Base-by-base conservation (phyloP, 1,140 invertebrate genomes). In the Chrysoperla carnea region DNA sequence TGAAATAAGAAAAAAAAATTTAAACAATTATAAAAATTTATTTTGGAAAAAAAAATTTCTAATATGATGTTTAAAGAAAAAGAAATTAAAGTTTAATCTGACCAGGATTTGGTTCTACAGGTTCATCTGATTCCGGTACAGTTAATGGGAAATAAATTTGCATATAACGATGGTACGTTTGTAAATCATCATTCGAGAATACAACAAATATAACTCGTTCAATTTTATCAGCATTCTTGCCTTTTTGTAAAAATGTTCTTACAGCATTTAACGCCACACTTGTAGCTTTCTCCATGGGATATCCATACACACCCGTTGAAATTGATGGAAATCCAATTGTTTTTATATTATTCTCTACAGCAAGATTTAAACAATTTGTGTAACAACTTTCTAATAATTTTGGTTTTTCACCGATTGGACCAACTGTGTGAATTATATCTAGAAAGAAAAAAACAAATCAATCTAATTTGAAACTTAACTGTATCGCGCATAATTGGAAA, bases 351-450 rank as follows among this genome's bases (percentile, higher is more conserved):
- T 84, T 68, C 44, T 75, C 62, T 41, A 64, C 61, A 28, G 74
- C 62, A 7, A 76, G 37, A 1, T 70, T 55, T 1, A 91, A 58
- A 57, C 71, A 74, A 23, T 72, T 78, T 47, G 67, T 59, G 51
- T 90, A 90, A 56, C 82, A 84, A 9, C 71, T 70, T 45, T 62
- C 52, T 1, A 93, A 64, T 15, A 68, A 61, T 4, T 70, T 61
- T 8, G 73, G 67, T 14, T 81, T 74, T 50, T 82, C 76, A 41
- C 81, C 81, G 52, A 69, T 67, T 8, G 84, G 84, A 5, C 84
- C 84, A 36, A 88, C 84, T 11, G 84, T 86, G 50, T 86, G 83
- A 48, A 89, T 85, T 1, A 89, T 69, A 67, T 83, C 78, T 83
- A 66, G 53, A 75, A 70, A 45, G 49, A 14, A 49, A 45, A 51